Base-by-base conservation (phyloP, 2,888 invertebrate genomes). In the Cephus pulcher region DNA sequence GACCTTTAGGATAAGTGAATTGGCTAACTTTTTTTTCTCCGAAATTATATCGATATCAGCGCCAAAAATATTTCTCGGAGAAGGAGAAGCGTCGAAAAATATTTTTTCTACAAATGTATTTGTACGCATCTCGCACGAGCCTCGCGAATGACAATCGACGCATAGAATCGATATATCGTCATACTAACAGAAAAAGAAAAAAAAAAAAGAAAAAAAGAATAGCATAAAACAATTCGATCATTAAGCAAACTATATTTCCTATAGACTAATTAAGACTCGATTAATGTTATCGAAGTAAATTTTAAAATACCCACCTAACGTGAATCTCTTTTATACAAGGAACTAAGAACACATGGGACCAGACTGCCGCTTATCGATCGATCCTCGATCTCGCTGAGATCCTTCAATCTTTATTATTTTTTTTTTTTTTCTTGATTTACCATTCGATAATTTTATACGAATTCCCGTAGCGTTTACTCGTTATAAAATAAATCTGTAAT, bases 321-420 rank as follows among this genome's bases (percentile, higher is more conserved):
- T 56, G 23, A 56, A 15, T 56, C 56, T 56, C 56, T 23, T 9
- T 6, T 23, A 56, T 56, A 56, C 56, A 23, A 23, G 56, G 23
- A 56, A 23, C 56, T 56, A 23, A 56, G 23, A 23, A 23, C 56
- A 56, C 56, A 56, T 56, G 56, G 15, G 23, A 56, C 23, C 56
- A 56, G 40, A 40, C 15, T 40, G 15, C 40, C 40, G 56, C 56
- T 56, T 56, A 56, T 56, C 23, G 56, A 56, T 56, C 56, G 56
- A 56, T 40, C 40, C 15, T 15, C 40, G 40, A 40, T 56, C 79
- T 80, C 75, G 75, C 81, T 69, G 77, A 80, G 79, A 79, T 70
- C 77, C 80, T 82, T 69, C 78, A 35, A 76, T 82, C 76, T 77
- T 69, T 71, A 9, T n/a, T 73, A n/a, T 40, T n/a, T 11, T 37